Evolutionary conservation across 2,888 invertebrate species (phyloP), one percentile per base, ranked within the genome.

Genomic region (Tanytarsus gracilentus): DNA sequence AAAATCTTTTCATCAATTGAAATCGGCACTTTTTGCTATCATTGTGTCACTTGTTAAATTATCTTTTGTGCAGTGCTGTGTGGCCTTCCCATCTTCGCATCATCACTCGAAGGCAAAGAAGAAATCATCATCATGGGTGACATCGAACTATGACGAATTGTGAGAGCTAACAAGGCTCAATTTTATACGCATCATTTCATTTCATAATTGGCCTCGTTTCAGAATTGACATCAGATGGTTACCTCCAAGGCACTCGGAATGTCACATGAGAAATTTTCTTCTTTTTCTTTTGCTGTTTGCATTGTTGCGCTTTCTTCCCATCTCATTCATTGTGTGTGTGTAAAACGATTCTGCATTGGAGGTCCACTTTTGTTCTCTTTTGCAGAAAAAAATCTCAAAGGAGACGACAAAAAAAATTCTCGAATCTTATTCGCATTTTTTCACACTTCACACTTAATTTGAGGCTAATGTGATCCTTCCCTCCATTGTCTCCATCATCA

Each of bases 131-230:
- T 40, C 56, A 21, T 56, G 56, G 21, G 56, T 33, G 56, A 58
- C 25, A 29, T 58, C 21, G 39, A 40, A 56, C 40, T 44, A 56
- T 56, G 56, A 58, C 58, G 58, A 58, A 44, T 58, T 58, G 58
- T n/a, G n/a, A 27, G 58, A 48, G 18, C 58, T 58, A 58, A 58
- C 58, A 58, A 58, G 58, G 58, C 58, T 58, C 30, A 48, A 58
- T 48, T 58, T 21, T 58, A 29, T 48, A 58, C 48, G 58, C 58
- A 58, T 58, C 58, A 58, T 58, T 58, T 58, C 11, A 14, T 40
- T 58, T 40, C 30, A 48, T 44, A 58, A 58, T 58, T 58, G 53
- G 7, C 53, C 25, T 55, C 25, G 21, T 5, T 30, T 33, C n/a
- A n/a, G n/a, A 11, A 30, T 39, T 55, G 36, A 39, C 39, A 23